Percentiles rank a stretch among this genome's conserved stretches.
Conservation (phyloP, 2,888 invertebrate species). For the Lithophane leautieri region DNA sequence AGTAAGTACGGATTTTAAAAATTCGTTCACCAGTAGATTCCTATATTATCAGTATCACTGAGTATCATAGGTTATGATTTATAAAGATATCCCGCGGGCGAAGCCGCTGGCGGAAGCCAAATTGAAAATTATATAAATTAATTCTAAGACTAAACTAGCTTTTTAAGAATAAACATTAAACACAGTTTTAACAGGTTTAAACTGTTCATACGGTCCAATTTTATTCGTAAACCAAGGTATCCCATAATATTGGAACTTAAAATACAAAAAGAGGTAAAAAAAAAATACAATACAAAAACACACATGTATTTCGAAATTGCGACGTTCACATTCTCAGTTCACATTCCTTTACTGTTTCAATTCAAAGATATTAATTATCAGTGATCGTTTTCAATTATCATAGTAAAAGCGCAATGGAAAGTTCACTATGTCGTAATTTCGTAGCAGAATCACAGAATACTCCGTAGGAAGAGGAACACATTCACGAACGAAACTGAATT, state of each 20-base stretch:
- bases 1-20: too few species aligned
- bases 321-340: neutral
- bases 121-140: neutral
- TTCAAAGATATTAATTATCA: neutral
- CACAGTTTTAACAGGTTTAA: neutral
- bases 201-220: neutral
- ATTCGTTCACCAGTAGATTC: too few species aligned
- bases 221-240: conserved; percentile 22
- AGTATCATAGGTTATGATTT: too few species aligned
- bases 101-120: too few species aligned
- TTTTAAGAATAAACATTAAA: too few species aligned
- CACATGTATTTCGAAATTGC: neutral
- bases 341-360: neutral
- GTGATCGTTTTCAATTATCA: neutral
- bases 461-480: neutral
- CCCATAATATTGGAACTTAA: neutral
- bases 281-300: neutral
- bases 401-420: neutral
- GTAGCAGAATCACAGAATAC: neutral
- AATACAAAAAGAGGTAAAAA: too few species aligned
- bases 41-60: too few species aligned
- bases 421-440: neutral
- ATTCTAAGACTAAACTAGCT: neutral
- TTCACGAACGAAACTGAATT: conserved; percentile 22
- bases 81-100: too few species aligned